Percentiles rank a stretch among this genome's conserved stretches.
These are phyloP conservation scores for Tychaedon coryphoeus DNA, from an alignment of 2,113 vertebrate genomes.

Conservation along the genomic window DNA sequence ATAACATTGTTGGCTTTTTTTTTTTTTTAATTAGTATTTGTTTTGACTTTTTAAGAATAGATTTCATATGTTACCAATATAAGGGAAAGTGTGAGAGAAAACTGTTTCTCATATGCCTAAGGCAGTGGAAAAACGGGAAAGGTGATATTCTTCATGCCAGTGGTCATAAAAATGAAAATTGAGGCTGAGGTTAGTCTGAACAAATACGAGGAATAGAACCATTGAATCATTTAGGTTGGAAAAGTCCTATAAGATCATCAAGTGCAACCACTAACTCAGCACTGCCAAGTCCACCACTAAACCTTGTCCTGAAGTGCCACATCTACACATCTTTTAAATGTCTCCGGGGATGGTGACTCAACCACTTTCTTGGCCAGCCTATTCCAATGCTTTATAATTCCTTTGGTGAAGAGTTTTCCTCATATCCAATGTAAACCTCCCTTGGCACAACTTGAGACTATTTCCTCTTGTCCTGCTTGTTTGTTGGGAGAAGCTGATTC, in stretches of 20 bases:
- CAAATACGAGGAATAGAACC: neutral
- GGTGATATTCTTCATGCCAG: neutral
- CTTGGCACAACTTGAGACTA: neutral
- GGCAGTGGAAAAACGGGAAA: neutral
- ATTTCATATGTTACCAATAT: neutral
- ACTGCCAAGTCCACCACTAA: neutral
- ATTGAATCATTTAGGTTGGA: neutral
- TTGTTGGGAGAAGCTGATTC: neutral
- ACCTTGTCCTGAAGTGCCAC: neutral
- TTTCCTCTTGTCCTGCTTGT: neutral
- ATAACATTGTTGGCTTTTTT: conserved; percentile 51
- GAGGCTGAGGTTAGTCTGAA: neutral
- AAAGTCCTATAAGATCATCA: neutral
- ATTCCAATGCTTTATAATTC: neutral
- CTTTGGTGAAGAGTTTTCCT: neutral
- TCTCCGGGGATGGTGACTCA: neutral
- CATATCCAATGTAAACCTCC: neutral
- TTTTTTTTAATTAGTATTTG: neutral
- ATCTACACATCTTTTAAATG: neutral
- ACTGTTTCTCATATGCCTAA: neutral
- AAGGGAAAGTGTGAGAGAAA: conserved; percentile 41
- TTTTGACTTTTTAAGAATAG: conserved; percentile 38
- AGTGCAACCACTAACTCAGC: neutral
- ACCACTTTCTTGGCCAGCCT: neutral
- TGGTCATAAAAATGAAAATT: neutral